Percentiles rank a stretch among this genome's conserved stretches.
Conservation (phyloP, 2,888 invertebrate genomes). For the Kryphioiulus occultus region DNA sequence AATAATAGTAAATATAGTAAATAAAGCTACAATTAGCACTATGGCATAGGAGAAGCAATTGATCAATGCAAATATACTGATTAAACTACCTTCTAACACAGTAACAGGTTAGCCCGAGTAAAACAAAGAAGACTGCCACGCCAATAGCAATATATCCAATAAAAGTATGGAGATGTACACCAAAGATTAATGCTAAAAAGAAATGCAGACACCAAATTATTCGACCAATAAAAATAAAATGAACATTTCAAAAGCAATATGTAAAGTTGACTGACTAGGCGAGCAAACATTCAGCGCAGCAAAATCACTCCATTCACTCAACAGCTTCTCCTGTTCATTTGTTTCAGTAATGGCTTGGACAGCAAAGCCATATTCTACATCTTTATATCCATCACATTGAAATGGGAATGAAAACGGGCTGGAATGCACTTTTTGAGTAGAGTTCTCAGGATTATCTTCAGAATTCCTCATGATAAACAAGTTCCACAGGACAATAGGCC, state of each 20-base stretch:
- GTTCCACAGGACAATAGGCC: conserved; percentile 48
- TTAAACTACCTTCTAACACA: neutral
- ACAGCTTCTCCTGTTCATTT: neutral
- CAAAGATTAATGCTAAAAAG: neutral
- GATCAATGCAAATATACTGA: neutral
- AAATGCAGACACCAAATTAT: neutral
- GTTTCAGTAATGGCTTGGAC: neutral
- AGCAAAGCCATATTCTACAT: neutral
- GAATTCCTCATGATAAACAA: neutral
- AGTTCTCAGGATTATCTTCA: neutral
- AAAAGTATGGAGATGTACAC: neutral
- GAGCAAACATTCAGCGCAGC: neutral
- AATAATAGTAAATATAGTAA: neutral
- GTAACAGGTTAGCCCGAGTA: neutral
- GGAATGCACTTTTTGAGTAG: neutral
- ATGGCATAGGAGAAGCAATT: neutral
- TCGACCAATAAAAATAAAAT: neutral
- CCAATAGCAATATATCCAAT: neutral
- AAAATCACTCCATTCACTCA: conserved; percentile 4
- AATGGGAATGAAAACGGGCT: neutral
- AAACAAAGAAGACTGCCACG: neutral
- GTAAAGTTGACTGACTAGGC: neutral
- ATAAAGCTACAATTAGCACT: neutral
- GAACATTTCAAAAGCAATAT: neutral
- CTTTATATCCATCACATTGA: neutral